These are phyloP conservation scores for Phocoena phocoena DNA, from an alignment of 2,113 vertebrate species.

Conservation along the genomic window DNA sequence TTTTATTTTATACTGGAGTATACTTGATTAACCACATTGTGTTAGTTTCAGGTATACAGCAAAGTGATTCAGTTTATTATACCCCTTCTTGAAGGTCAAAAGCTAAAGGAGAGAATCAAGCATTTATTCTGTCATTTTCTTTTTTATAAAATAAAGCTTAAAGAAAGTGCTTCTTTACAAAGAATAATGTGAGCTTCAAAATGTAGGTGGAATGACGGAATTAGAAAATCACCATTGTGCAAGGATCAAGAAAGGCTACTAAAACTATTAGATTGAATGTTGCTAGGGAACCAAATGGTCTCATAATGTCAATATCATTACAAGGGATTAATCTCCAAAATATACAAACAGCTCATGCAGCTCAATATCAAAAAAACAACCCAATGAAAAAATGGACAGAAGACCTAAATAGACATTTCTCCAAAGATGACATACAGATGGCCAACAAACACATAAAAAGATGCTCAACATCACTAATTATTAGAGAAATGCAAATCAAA, in stretches of 20 bases:
- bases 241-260: neutral
- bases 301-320: neutral
- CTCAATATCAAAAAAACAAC: neutral
- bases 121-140: neutral
- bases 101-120: constrained; percentile 3
- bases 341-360: neutral
- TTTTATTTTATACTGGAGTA: neutral
- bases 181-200: neutral
- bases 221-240: neutral
- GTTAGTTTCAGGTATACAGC: neutral
- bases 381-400: neutral
- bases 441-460: neutral
- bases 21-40: neutral
- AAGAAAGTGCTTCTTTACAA: neutral
- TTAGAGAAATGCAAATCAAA: too few species aligned
- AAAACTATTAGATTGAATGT: neutral
- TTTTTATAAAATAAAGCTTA: neutral
- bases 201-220: neutral
- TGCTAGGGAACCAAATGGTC: neutral
- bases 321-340: neutral
- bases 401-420: neutral
- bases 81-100: neutral
- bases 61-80: neutral
- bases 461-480: too few species aligned
- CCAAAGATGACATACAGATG: neutral